Evolutionary conservation across 2,888 invertebrate genomes (phyloP).

Genomic region (Kryphioiulus occultus): DNA sequence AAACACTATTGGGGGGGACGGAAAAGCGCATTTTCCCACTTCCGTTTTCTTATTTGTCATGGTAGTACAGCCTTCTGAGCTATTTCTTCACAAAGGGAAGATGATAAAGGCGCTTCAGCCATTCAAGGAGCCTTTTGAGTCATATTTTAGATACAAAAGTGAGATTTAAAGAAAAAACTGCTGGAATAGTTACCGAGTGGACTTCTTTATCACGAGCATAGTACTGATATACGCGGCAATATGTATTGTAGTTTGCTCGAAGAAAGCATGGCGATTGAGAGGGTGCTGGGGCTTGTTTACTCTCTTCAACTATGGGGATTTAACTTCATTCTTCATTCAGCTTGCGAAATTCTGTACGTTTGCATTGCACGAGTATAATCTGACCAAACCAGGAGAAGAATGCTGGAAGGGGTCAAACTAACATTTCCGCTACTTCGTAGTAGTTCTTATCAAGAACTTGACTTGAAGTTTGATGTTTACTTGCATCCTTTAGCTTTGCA

Average conservation of each 20-base stretch:
- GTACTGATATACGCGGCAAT: background rate
- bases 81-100: background rate
- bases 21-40: background rate
- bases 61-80: background rate
- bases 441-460: too few relatives aligned
- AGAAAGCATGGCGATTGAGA: background rate
- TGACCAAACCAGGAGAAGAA: too few relatives aligned
- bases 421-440: too few relatives aligned
- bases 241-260: background rate
- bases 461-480: too few relatives aligned
- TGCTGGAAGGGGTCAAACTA: too few relatives aligned
- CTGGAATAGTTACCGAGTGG: background rate
- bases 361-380: too few relatives aligned
- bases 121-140: background rate
- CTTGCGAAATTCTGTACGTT: too few relatives aligned
- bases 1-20: background rate
- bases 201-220: background rate
- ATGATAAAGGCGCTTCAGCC: background rate
- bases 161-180: background rate
- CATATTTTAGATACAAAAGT: background rate
- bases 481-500: too few relatives aligned
- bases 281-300: background rate
- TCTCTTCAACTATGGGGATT: too few relatives aligned
- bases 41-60: conserved; percentile 5
- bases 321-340: too few relatives aligned